Evolutionary conservation across 2,888 invertebrate species (phyloP).

Genomic region (Drosophila greeni): DNA sequence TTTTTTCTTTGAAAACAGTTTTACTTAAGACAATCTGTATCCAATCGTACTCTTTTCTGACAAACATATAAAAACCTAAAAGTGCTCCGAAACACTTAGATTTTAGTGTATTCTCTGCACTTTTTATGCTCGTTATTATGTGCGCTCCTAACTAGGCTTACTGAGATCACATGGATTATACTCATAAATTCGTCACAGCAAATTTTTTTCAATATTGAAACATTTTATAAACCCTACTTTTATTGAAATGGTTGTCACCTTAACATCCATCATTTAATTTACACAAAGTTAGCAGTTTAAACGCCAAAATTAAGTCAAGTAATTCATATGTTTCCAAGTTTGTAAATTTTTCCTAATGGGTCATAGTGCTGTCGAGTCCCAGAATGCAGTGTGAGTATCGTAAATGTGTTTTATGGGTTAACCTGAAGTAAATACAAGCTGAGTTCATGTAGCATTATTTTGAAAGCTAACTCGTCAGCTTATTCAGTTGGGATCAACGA

Average conservation of each 20-base stretch:
- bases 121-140: neutral
- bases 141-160: neutral
- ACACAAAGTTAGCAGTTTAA: neutral
- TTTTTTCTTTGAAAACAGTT: neutral
- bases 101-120: neutral
- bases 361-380: neutral
- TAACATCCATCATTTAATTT: neutral
- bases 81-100: neutral
- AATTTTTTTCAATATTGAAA: neutral
- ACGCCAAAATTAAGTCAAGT: neutral
- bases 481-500: slow-evolving; percentile 1
- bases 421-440: neutral
- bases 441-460: neutral
- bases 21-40: neutral
- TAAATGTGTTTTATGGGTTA: neutral
- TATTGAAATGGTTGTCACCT: neutral
- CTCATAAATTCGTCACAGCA: neutral
- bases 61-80: neutral
- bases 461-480: neutral
- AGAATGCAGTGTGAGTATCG: neutral
- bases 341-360: neutral
- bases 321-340: neutral
- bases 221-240: neutral
- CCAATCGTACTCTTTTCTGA: neutral
- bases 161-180: neutral